phyloP scores from a whole-genome alignment of 2,797 vertebrate genomes.

The Benthosema pterotum region DNA sequence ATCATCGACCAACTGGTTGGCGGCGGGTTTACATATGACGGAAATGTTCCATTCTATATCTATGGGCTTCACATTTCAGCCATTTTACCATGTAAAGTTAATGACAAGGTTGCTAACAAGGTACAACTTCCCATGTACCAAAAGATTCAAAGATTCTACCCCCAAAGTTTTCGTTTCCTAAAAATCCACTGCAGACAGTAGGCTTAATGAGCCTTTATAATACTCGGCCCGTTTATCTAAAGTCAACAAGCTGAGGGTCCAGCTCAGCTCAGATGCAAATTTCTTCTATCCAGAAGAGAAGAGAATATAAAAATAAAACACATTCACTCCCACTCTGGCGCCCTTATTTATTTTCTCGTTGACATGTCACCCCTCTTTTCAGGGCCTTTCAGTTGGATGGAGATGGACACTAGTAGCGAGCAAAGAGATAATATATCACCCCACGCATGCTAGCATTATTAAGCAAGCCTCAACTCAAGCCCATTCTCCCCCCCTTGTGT shows the following conservation, averaged over 20 bases:
- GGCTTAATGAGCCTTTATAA: too few relatives aligned
- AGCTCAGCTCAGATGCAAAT: not conserved
- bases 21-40: too few relatives aligned
- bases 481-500: conserved; percentile 8
- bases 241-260: not conserved
- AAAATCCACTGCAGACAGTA: too few relatives aligned
- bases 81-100: too few relatives aligned
- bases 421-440: conserved; percentile 31
- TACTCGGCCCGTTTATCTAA: not conserved
- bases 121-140: too few relatives aligned
- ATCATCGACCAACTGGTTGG: too few relatives aligned
- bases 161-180: too few relatives aligned
- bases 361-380: conserved; percentile 38
- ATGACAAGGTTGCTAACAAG: too few relatives aligned
- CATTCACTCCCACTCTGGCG: not conserved
- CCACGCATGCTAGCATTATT: conserved; percentile 45
- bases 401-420: conserved; percentile 41
- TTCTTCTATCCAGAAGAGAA: not conserved
- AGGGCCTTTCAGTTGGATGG: conserved; percentile 38
- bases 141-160: too few relatives aligned
- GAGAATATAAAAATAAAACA: not conserved
- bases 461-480: conserved; percentile 47
- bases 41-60: too few relatives aligned
- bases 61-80: too few relatives aligned
- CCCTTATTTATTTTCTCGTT: conserved; percentile 11